phyloP scores from a whole-genome alignment of 2,888 invertebrate genomes.

The Leucania comma region DNA sequence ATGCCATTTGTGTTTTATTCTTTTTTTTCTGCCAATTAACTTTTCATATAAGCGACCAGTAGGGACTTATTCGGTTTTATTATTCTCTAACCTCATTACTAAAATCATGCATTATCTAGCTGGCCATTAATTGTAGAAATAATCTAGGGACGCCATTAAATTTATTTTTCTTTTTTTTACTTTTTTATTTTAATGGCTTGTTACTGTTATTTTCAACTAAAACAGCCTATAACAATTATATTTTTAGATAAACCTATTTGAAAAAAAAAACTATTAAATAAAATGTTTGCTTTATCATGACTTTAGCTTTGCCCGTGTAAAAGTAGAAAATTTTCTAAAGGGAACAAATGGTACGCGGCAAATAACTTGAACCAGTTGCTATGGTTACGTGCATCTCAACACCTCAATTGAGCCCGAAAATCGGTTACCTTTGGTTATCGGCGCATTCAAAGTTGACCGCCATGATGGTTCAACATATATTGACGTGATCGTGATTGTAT shows the following conservation, averaged over 20 bases:
- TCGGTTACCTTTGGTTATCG: too few relatives aligned
- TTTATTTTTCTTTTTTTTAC: not conserved
- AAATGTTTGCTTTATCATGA: too few relatives aligned
- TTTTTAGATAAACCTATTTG: not conserved
- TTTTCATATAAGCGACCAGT: not conserved
- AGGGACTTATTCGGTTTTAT: not conserved
- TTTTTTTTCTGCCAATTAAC: not conserved
- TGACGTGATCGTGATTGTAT: too few relatives aligned
- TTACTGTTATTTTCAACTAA: not conserved
- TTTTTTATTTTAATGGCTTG: not conserved
- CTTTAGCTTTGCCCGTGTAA: too few relatives aligned
- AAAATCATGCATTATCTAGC: not conserved
- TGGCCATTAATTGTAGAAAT: conserved; percentile 5
- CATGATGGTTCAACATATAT: too few relatives aligned
- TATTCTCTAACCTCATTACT: not conserved
- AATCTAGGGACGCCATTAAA: not conserved
- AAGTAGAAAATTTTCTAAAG: too few relatives aligned
- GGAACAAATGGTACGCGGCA: too few relatives aligned
- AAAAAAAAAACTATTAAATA: too few relatives aligned
- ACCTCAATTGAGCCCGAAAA: too few relatives aligned
- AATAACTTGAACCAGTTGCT: too few relatives aligned
- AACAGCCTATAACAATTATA: not conserved
- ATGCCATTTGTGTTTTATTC: not conserved
- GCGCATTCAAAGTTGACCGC: too few relatives aligned
- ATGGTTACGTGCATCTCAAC: too few relatives aligned